Conservation (phyloP, 2,797 vertebrate genomes). For the Syndactyla subalaris region DNA sequence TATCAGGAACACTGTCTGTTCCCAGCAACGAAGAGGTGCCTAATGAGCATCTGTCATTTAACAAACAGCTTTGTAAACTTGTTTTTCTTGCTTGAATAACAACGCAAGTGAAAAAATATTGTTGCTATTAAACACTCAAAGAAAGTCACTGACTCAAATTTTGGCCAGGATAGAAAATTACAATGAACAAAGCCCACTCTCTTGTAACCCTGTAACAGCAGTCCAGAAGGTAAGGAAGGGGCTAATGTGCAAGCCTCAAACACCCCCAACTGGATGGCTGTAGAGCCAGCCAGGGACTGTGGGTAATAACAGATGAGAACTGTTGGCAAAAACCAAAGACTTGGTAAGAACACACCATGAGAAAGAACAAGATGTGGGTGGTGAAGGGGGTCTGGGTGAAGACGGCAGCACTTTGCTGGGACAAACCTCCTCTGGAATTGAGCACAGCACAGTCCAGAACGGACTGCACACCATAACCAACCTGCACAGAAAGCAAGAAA, state of each 20-base stretch:
- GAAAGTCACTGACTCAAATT: neutral
- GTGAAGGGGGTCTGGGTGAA: neutral
- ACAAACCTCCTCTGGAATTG: neutral
- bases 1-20: neutral
- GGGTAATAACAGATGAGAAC: neutral
- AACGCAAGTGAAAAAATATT: neutral
- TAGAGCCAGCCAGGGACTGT: neutral
- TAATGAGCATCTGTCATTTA: neutral
- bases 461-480: too few relatives aligned
- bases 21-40: neutral
- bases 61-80: neutral
- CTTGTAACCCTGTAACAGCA: neutral
- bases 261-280: neutral
- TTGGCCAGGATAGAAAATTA: neutral
- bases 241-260: neutral
- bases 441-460: too few relatives aligned
- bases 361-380: neutral
- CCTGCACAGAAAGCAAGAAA: too few relatives aligned
- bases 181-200: neutral
- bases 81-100: neutral
- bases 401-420: neutral
- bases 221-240: neutral
- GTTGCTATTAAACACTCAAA: neutral
- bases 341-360: neutral
- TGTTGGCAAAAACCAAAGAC: neutral